These are phyloP conservation scores for Dione vanillae DNA, from an alignment of 2,888 invertebrate species.

Conservation along the genomic window DNA sequence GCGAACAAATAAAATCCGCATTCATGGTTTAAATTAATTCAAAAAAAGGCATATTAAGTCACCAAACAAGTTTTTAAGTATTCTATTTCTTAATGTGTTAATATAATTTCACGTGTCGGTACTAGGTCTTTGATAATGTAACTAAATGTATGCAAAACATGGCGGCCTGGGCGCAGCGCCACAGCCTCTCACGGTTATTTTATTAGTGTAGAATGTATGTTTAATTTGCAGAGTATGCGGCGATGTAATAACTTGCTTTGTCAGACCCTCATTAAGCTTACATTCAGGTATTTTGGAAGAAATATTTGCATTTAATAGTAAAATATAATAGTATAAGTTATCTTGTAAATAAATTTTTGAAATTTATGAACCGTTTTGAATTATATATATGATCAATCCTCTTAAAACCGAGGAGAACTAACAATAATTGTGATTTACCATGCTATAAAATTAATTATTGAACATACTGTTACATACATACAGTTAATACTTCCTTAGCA, in stretches of 20 bases:
- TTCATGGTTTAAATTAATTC: not conserved
- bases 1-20: not conserved
- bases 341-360: constrained; percentile 3
- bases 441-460: no score
- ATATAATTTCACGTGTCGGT: constrained; percentile 13
- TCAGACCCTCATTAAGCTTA: constrained; percentile 42
- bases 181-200: constrained; percentile 47
- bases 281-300: constrained; percentile 29
- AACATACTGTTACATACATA: no score
- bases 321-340: constrained; percentile 7
- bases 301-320: constrained; percentile 19
- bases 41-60: constrained; percentile 1
- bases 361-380: not conserved
- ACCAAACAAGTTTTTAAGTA: constrained; percentile 14
- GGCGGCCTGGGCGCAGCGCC: constrained; percentile 43
- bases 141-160: constrained; percentile 45
- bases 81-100: constrained; percentile 6
- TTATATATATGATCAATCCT: not conserved
- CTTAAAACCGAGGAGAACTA: not conserved
- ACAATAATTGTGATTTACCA: not conserved
- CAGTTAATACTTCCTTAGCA: no score
- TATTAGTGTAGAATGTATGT: constrained; percentile 44
- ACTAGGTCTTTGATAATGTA: constrained; percentile 32
- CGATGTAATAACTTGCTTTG: constrained; percentile 47
- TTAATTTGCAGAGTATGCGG: constrained; percentile 45